Conservation (phyloP, 2,113 vertebrate species). For the Chamaea fasciata region DNA sequence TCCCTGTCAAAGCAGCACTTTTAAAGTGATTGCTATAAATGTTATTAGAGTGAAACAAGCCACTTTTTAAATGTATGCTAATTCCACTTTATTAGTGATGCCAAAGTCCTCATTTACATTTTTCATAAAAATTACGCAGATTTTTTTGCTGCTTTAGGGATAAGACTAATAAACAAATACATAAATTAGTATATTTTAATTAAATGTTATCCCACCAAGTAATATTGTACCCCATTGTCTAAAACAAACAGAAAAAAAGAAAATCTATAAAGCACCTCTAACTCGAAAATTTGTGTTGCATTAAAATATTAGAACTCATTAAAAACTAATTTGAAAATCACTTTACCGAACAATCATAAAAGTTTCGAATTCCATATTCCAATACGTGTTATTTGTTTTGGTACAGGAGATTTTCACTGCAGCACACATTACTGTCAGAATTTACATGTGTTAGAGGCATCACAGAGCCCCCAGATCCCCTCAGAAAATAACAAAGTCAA, state of each 20-base stretch:
- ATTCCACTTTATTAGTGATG: conserved; percentile 75
- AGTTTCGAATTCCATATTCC: conserved; percentile 29
- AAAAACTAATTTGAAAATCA: conserved; percentile 76
- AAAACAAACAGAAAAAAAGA: conserved; percentile 28
- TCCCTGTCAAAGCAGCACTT: background rate
- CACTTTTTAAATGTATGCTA: conserved; percentile 67
- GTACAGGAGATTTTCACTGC: background rate
- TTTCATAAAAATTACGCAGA: conserved; percentile 86
- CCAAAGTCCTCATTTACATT: conserved; percentile 89
- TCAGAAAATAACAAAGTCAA: background rate
- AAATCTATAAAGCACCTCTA: conserved; percentile 40
- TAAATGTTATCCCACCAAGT: conserved; percentile 73
- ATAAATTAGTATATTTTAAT: conserved; percentile 95
- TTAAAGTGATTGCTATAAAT: conserved; percentile 42
- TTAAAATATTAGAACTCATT: conserved; percentile 77
- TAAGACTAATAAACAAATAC: conserved; percentile 94
- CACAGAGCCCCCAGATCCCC: background rate
- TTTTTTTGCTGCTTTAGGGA: conserved; percentile 90
- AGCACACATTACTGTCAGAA: background rate
- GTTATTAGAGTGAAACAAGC: conserved; percentile 62
- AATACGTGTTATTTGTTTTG: conserved; percentile 25
- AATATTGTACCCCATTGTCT: conserved; percentile 70
- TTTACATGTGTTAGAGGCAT: background rate
- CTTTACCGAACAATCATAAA: conserved; percentile 57
- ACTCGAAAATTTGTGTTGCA: conserved; percentile 66